A percentile compares a stretch with the other conserved stretches of the same genome.
These are phyloP conservation scores for Trogon melanurus DNA, from an alignment of 2,113 vertebrate species.

Conservation along the genomic window DNA sequence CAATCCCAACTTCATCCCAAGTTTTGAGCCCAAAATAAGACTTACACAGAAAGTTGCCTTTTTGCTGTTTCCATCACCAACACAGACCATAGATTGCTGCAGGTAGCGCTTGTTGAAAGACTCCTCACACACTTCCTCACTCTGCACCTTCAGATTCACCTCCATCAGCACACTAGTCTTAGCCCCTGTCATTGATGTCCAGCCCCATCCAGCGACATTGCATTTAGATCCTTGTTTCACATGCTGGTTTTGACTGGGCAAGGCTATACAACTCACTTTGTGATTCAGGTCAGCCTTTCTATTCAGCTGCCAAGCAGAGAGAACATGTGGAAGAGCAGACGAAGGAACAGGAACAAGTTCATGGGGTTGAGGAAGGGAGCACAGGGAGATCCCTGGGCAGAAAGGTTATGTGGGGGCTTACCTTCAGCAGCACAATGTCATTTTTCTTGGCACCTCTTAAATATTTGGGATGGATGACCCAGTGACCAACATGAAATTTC, in stretches of 20 bases:
- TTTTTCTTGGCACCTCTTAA: rapidly evolving
- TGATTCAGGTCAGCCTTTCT: rapidly evolving
- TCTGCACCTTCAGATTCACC: not conserved
- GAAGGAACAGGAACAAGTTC: not conserved
- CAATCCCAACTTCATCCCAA: not conserved
- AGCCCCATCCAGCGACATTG: not conserved
- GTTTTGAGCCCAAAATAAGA: not conserved
- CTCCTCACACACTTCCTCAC: rapidly evolving
- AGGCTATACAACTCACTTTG: not conserved
- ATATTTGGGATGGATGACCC: not conserved
- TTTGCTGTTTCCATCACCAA: rapidly evolving
- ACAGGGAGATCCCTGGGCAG: not conserved
- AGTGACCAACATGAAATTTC: rapidly evolving
- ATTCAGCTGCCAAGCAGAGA: not conserved
- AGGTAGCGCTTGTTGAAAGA: rapidly evolving
- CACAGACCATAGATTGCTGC: not conserved
- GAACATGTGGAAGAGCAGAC: not conserved
- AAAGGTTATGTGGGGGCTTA: not conserved
- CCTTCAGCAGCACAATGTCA: not conserved
- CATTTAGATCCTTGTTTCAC: rapidly evolving
- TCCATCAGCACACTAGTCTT: rapidly evolving
- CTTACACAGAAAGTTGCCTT: rapidly evolving
- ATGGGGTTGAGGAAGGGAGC: not conserved
- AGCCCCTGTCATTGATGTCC: rapidly evolving
- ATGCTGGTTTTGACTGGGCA: rapidly evolving